phyloP scores from a whole-genome alignment of 2,888 invertebrate genomes.

The Melanostoma mellinum region DNA sequence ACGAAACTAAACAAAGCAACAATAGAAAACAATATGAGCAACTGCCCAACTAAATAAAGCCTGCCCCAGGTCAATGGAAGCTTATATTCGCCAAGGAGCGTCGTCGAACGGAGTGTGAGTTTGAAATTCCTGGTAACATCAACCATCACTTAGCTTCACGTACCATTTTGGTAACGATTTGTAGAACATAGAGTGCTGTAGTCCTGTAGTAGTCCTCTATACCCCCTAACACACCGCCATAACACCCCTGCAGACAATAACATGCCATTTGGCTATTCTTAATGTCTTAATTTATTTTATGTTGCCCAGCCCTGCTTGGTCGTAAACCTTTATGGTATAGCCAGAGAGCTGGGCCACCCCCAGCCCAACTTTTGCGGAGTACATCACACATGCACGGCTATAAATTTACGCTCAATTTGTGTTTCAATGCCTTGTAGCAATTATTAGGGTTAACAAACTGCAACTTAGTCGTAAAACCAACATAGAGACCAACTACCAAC shows the following conservation, averaged over 20 bases:
- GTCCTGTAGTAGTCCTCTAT: background rate
- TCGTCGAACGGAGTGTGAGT: background rate
- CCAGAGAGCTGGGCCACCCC: background rate
- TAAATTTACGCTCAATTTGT: slow-evolving; percentile 72
- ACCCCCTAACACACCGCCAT: background rate
- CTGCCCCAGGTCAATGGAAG: slow-evolving; percentile 24
- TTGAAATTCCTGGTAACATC: slow-evolving; percentile 48
- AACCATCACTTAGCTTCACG: slow-evolving; percentile 52
- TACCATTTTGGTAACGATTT: slow-evolving; percentile 4
- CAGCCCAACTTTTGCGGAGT: background rate
- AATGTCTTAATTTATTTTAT: slow-evolving; percentile 72
- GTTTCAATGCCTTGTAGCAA: slow-evolving; percentile 69
- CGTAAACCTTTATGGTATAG: slow-evolving; percentile 21
- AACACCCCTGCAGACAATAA: slow-evolving; percentile 58
- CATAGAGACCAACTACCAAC: background rate
- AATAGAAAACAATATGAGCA: slow-evolving; percentile 50
- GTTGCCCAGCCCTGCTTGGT: slow-evolving; percentile 48
- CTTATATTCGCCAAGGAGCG: background rate
- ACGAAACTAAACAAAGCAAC: slow-evolving; percentile 16
- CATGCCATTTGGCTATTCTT: slow-evolving; percentile 72
- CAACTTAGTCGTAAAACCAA: slow-evolving; percentile 58
- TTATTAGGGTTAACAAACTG: slow-evolving; percentile 71
- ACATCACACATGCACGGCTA: slow-evolving; percentile 44
- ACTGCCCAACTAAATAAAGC: slow-evolving; percentile 48
- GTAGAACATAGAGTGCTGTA: background rate